These are phyloP conservation scores for Dissostichus mawsoni DNA, from an alignment of 2,113 vertebrate genomes.

Conservation along the genomic window DNA sequence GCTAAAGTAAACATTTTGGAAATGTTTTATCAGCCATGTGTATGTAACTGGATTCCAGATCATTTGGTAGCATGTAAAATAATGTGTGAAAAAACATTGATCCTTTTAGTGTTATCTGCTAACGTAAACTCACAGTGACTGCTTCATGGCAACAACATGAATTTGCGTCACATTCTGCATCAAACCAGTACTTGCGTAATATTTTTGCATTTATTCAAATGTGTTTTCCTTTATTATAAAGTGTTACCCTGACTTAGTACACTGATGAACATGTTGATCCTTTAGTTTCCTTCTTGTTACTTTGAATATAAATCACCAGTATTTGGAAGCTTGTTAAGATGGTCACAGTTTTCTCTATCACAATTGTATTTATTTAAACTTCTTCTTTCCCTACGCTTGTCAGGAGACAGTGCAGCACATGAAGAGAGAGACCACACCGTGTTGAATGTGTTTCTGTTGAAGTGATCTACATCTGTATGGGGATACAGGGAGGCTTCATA, in stretches of 20 bases:
- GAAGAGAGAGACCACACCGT: slow-evolving; percentile 35
- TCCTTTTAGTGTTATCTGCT: not conserved
- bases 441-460: slow-evolving; percentile 66
- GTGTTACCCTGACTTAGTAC: slow-evolving; percentile 1
- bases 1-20: not conserved
- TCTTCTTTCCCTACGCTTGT: not conserved
- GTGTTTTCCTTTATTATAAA: slow-evolving; percentile 27
- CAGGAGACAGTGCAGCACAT: slow-evolving; percentile 24
- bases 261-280: slow-evolving; percentile 21
- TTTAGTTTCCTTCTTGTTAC: not conserved
- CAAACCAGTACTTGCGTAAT: not conserved
- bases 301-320: slow-evolving; percentile 38
- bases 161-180: not conserved
- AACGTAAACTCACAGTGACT: not conserved
- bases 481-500: not conserved
- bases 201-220: not conserved
- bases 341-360: slow-evolving; percentile 19
- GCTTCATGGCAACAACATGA: not conserved
- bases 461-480: slow-evolving; percentile 36
- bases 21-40: not conserved
- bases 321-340: slow-evolving; percentile 33
- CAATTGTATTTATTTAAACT: slow-evolving; percentile 49
- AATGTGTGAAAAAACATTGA: not conserved
- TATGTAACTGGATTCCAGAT: not conserved
- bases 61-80: not conserved